Evolutionary conservation across 2,797 vertebrate genomes (phyloP).

Genomic region (Nannoperca australis): DNA sequence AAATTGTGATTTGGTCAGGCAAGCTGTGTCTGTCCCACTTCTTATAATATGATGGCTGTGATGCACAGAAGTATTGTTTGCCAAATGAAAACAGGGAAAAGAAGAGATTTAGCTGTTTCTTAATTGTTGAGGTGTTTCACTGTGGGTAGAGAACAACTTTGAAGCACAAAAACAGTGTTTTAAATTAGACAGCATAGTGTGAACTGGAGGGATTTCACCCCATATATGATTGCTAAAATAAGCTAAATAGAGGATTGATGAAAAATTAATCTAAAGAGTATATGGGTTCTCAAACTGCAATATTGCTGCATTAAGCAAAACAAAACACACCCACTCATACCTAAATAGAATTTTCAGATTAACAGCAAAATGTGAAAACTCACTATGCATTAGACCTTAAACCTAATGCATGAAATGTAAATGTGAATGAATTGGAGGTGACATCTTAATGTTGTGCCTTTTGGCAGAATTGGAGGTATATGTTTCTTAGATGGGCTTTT

Average conservation of each 20-base stretch:
- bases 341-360: neutral
- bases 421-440: slow-evolving; percentile 32
- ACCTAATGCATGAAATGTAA: slow-evolving; percentile 31
- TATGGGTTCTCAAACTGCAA: neutral
- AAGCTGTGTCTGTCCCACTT: neutral
- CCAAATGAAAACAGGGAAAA: neutral
- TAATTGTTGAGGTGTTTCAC: slow-evolving; percentile 5
- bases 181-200: neutral
- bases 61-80: neutral
- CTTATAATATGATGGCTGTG: neutral
- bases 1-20: neutral
- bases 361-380: neutral
- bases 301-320: neutral
- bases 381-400: neutral
- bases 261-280: neutral
- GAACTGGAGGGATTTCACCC: neutral
- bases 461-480: slow-evolving; percentile 46
- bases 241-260: neutral
- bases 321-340: neutral
- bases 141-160: neutral
- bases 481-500: slow-evolving; percentile 62
- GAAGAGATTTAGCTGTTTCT: neutral
- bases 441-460: slow-evolving; percentile 46
- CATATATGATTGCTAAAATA: neutral
- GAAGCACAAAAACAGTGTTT: neutral